Conservation (phyloP, 2,113 vertebrate genomes). For the Myiozetetes cayanensis region DNA sequence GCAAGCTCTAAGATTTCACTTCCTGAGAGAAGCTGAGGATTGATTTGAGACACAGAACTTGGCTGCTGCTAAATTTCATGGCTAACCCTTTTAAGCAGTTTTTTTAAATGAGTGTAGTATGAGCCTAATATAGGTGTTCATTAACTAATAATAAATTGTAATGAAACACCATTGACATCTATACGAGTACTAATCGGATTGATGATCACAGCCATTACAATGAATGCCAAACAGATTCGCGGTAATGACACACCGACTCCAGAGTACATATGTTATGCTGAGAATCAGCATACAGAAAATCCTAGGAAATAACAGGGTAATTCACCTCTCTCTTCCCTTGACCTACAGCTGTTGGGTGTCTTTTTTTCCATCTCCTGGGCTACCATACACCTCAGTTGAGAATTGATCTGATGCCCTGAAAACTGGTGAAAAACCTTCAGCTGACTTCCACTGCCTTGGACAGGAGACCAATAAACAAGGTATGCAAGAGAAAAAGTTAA, state of each 20-base stretch:
- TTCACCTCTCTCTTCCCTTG: neutral
- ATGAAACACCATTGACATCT: constrained; percentile 34
- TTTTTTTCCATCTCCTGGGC: neutral
- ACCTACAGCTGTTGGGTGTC: neutral
- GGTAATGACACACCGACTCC: neutral
- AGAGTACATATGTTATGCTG: neutral
- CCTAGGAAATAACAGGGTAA: neutral
- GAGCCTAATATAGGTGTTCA: constrained; percentile 53
- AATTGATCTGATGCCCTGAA: neutral
- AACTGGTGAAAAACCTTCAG: neutral
- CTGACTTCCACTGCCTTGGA: neutral
- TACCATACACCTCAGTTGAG: neutral
- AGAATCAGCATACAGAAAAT: neutral
- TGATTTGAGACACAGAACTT: constrained; percentile 23
- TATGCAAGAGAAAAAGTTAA: neutral
- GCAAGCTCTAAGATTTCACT: neutral
- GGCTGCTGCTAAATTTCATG: constrained; percentile 14
- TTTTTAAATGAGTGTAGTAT: constrained; percentile 31
- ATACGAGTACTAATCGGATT: constrained; percentile 41
- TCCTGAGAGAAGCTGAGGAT: neutral
- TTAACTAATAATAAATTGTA: constrained; percentile 57
- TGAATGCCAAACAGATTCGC: neutral
- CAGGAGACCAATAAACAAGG: neutral
- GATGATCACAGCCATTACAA: constrained; percentile 28
- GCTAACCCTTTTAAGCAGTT: constrained; percentile 30